Conservation (phyloP, 2,113 vertebrate species). For the Eubucco bourcierii region DNA sequence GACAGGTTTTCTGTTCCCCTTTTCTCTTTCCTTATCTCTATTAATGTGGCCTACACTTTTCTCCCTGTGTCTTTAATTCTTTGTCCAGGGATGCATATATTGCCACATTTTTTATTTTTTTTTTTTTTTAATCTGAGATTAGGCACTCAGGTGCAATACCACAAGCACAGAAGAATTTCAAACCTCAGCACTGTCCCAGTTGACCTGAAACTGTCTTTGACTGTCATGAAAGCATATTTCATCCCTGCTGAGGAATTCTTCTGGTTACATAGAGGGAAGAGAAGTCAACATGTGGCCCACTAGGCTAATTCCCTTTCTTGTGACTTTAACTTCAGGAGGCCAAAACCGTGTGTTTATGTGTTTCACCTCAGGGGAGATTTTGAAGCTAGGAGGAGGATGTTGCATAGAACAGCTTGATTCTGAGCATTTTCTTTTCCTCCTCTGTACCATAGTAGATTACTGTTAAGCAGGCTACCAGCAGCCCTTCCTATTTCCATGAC, state of each 20-base stretch:
- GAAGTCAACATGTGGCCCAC: background rate
- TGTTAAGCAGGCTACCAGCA: background rate
- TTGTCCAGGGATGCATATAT: background rate
- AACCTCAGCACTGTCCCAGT: background rate
- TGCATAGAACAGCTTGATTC: background rate
- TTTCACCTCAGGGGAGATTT: background rate
- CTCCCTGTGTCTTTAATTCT: background rate
- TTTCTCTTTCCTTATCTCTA: background rate
- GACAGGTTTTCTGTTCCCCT: conserved; percentile 44
- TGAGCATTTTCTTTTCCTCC: background rate
- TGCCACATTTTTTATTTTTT: background rate
- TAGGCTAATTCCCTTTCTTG: background rate
- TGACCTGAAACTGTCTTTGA: background rate
- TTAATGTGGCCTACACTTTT: background rate
- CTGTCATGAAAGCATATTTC: background rate
- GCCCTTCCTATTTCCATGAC: background rate
- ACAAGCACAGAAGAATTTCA: background rate
- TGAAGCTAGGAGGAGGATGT: background rate
- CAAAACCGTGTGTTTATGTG: background rate
- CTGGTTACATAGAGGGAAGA: background rate
- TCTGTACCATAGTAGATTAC: background rate
- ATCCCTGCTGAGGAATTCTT: background rate
- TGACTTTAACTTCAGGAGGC: background rate
- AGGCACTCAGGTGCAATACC: background rate
- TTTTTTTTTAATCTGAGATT: background rate